Conservation (phyloP, 2,888 invertebrate species). For the Bugula neritina region DNA sequence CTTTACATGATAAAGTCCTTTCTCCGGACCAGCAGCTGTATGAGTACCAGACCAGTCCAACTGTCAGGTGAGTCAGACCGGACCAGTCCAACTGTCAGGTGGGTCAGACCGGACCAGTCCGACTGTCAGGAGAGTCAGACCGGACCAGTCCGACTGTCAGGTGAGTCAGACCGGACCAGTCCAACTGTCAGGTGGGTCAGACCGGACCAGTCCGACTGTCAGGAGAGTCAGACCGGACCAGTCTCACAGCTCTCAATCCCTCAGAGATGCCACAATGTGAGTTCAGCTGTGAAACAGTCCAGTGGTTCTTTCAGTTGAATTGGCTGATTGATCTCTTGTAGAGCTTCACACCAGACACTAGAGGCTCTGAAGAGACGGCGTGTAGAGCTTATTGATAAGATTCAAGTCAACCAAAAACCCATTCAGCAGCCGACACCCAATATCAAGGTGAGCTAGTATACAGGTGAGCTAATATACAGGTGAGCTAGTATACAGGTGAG, state of each 20-base stretch:
- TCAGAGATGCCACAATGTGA: too few species aligned
- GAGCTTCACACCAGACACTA: not conserved
- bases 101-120: not conserved
- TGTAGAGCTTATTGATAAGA: constrained; percentile 5
- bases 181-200: too few species aligned
- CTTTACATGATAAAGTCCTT: too few species aligned
- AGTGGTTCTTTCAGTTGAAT: too few species aligned
- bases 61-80: constrained; percentile 7
- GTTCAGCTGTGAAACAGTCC: too few species aligned
- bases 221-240: too few species aligned
- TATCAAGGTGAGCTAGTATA: too few species aligned
- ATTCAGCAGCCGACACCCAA: not conserved
- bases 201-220: too few species aligned
- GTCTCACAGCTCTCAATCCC: too few species aligned
- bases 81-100: not conserved
- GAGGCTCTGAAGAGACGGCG: not conserved
- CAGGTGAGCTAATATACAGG: too few species aligned
- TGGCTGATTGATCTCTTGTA: not conserved
- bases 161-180: too few species aligned
- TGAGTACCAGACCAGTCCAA: not conserved
- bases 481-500: too few species aligned
- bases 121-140: not conserved
- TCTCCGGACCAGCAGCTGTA: not conserved
- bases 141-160: not conserved
- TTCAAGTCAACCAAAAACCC: constrained; percentile 3